Conservation (phyloP, 2,797 vertebrate species). For the Neosalanx taihuensis region DNA sequence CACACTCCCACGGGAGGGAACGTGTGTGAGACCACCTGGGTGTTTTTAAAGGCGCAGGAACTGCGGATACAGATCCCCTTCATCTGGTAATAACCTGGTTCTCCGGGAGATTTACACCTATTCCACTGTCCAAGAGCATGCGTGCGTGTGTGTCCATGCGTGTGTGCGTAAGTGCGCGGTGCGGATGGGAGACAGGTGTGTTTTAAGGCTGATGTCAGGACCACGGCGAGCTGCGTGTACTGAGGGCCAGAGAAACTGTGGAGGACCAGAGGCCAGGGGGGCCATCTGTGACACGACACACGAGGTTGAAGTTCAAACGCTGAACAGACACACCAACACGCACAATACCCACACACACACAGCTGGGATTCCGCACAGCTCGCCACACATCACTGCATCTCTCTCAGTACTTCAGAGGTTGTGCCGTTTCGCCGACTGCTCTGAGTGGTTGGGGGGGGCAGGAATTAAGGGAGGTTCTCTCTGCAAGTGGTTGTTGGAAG, state of each 20-base stretch:
- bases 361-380: not conserved
- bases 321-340: conserved; percentile 14
- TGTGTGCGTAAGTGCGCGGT: not conserved
- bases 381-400: not conserved
- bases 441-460: not conserved
- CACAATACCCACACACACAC: conserved; percentile 12
- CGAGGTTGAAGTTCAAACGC: not conserved
- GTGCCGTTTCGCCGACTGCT: not conserved
- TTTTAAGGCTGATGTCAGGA: no score
- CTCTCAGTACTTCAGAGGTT: not conserved
- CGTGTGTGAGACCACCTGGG: not conserved
- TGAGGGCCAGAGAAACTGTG: not conserved
- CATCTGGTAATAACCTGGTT: not conserved
- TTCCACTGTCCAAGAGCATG: not conserved
- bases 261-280: no score
- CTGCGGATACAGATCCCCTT: not conserved
- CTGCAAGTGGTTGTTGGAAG: no score
- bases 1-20: not conserved
- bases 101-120: not conserved
- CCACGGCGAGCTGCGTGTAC: not conserved
- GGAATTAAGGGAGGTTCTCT: not conserved
- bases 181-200: not conserved
- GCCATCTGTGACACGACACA: not conserved
- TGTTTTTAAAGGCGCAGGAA: not conserved
- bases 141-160: not conserved